Conservation (phyloP, 2,888 invertebrate genomes). For the Heliothis peltigera region DNA sequence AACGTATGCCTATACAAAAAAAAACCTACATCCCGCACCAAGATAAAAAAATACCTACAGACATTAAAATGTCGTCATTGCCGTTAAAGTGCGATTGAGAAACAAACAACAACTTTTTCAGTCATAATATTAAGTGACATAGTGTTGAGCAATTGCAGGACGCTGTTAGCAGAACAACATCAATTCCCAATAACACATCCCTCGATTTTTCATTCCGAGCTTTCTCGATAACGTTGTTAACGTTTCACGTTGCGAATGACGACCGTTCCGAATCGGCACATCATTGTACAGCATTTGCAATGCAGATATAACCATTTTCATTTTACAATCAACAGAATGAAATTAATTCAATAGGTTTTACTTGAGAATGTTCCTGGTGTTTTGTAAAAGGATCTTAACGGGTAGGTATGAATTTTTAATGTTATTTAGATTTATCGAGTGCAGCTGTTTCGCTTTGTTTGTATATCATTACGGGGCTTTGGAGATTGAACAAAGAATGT, state of each 20-base stretch:
- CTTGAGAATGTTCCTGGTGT: constrained; percentile 77
- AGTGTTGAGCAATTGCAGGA: no score
- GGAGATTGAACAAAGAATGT: background rate
- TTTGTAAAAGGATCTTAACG: constrained; percentile 70
- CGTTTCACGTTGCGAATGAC: constrained; percentile 64
- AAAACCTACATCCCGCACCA: no score
- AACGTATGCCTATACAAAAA: no score
- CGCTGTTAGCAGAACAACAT: background rate
- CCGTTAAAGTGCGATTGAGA: no score
- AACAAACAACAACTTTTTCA: no score
- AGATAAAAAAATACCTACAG: no score
- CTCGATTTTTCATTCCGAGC: constrained; percentile 53
- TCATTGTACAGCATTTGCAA: constrained; percentile 76
- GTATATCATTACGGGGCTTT: background rate
- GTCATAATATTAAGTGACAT: no score
- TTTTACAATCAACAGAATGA: constrained; percentile 87
- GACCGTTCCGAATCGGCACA: constrained; percentile 62
- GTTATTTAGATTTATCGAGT: constrained; percentile 59
- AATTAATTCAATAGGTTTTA: constrained; percentile 82
- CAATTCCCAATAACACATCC: constrained; percentile 31
- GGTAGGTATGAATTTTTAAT: constrained; percentile 74
- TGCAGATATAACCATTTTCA: constrained; percentile 83
- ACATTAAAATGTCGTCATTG: no score
- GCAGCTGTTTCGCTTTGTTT: constrained; percentile 26
- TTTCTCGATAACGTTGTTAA: constrained; percentile 67